phyloP scores from a whole-genome alignment of 2,888 invertebrate species.

The Eupeodes luniger region DNA sequence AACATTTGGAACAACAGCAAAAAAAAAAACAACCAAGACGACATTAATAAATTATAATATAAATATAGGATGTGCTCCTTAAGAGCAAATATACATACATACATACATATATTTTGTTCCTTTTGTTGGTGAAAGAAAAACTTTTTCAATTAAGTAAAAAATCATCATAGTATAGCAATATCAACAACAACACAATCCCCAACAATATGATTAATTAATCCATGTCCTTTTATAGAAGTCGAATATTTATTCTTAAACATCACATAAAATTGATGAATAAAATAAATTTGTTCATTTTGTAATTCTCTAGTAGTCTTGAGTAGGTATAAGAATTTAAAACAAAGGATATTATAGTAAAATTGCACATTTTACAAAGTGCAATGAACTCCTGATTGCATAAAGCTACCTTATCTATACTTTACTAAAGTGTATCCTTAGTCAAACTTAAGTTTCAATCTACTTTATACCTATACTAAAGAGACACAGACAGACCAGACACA shows the following conservation, averaged over 20 bases:
- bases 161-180: background rate
- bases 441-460: constrained; percentile 21
- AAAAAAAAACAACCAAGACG: background rate
- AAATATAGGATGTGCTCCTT: background rate
- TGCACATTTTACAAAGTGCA: constrained; percentile 24
- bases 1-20: background rate
- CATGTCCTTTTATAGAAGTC: constrained; percentile 16
- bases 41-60: constrained; percentile 36
- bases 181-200: background rate
- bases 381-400: constrained; percentile 7
- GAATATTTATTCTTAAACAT: constrained; percentile 26
- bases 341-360: background rate
- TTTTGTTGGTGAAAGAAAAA: constrained; percentile 10
- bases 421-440: constrained; percentile 18
- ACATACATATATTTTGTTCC: background rate
- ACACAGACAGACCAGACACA: background rate
- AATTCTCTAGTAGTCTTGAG: no score
- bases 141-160: constrained; percentile 61
- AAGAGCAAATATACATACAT: background rate
- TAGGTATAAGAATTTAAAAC: no score
- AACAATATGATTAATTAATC: constrained; percentile 30
- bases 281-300: constrained; percentile 9
- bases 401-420: background rate
- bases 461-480: background rate
- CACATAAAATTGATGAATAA: constrained; percentile 28